A percentile compares a stretch with the other conserved stretches of the same genome.
Conservation (phyloP, 1,140 invertebrate genomes). For the Plectrocnemia conspersa region DNA sequence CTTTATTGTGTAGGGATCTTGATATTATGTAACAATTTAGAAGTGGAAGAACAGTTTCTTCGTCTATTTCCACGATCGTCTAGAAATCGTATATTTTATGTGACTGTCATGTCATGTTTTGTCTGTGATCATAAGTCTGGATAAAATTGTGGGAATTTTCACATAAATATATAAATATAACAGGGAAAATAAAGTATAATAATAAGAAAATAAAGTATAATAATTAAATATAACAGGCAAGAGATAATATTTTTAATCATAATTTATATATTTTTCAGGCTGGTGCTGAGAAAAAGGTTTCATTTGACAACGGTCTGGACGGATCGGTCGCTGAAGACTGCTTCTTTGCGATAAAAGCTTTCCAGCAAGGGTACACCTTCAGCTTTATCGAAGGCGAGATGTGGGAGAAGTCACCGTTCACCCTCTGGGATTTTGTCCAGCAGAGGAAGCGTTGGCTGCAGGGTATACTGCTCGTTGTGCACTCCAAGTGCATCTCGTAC, state of each 20-base stretch:
- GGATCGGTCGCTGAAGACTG: slow-evolving; percentile 97
- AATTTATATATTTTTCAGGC: slow-evolving; percentile 57
- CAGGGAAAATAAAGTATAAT: not conserved
- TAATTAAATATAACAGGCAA: not conserved
- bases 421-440: slow-evolving; percentile 89
- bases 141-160: too few relatives aligned
- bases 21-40: too few relatives aligned
- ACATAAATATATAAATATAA: too few relatives aligned
- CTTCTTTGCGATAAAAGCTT: slow-evolving; percentile 93
- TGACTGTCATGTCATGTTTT: too few relatives aligned
- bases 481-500: slow-evolving; percentile 79
- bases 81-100: too few relatives aligned
- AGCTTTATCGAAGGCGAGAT: slow-evolving; percentile 95
- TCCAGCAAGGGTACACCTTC: slow-evolving; percentile 77
- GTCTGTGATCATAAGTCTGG: too few relatives aligned
- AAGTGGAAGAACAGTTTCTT: too few relatives aligned
- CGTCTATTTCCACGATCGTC: too few relatives aligned
- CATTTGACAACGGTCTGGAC: slow-evolving; percentile 92
- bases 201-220: not conserved
- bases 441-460: slow-evolving; percentile 96
- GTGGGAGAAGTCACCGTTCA: slow-evolving; percentile 97
- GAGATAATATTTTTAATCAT: not conserved
- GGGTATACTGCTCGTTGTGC: slow-evolving; percentile 91
- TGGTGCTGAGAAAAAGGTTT: slow-evolving; percentile 81
- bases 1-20: too few relatives aligned